phyloP scores from a whole-genome alignment of 2,797 vertebrate genomes.

The Neosilurus hyrtlii region DNA sequence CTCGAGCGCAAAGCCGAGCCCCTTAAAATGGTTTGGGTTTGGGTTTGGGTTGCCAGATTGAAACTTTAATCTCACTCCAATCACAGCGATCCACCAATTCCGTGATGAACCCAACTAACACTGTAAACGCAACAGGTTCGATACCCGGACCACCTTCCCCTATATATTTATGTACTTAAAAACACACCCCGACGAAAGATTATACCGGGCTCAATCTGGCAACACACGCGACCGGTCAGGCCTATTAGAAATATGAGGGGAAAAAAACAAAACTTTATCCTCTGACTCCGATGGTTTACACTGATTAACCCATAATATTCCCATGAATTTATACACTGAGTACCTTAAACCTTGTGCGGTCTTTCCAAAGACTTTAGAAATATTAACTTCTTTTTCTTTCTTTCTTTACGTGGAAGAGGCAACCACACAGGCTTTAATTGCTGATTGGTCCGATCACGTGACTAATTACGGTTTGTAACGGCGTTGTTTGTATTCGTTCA shows the following conservation, averaged over 20 bases:
- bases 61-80: neutral
- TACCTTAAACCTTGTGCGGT: neutral
- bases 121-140: neutral
- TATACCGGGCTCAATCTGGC: neutral
- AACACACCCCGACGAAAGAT: neutral
- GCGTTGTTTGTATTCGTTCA: too few species aligned
- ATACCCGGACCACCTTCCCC: neutral
- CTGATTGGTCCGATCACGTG: neutral
- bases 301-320: neutral
- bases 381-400: neutral
- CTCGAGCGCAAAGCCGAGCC: neutral
- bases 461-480: neutral
- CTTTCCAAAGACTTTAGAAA: neutral
- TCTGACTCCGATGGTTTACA: neutral
- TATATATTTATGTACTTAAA: neutral
- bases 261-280: too few species aligned
- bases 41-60: conserved; percentile 27
- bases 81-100: neutral
- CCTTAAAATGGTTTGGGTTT: neutral
- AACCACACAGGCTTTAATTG: neutral
- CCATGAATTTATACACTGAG: neutral
- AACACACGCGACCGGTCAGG: neutral
- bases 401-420: neutral
- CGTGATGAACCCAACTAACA: neutral
- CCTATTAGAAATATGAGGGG: neutral